Base-by-base conservation (phyloP, 2,113 vertebrate species). In the Sebastes schlegelii region DNA sequence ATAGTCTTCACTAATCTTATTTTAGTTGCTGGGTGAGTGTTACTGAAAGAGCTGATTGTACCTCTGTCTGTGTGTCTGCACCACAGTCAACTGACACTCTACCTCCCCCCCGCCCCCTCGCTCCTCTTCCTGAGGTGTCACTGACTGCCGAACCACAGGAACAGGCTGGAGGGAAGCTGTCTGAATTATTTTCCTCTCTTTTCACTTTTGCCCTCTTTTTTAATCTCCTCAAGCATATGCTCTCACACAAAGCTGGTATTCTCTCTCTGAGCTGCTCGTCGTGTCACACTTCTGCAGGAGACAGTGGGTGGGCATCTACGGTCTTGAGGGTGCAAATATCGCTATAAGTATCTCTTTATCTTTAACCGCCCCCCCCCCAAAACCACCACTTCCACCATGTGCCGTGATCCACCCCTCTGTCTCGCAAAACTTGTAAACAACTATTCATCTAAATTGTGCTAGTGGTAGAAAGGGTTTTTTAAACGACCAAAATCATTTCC, bases 201-300 rank as follows among this genome's bases (percentile, higher is more conserved):
- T 82, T 89, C 77, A 79, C 62, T 85, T 82, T 84, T 89, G 75
- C 86, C 86, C 74, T 73, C 51, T 23, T 89, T 82, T 84, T 87
- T 77, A 55, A 79, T 63, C 58, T 85, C 89, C 89, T 75, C 65
- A 10, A 90, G 89, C 89, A 54, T 77, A 85, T 84, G 64, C 63
- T 74, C 75, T 64, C 43, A 82, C 49, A 94, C 91, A 93, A 92
- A 90, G 90, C 74, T 65, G 69, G 19, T 76, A 92, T 92, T 92
- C 82, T 88, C 62, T 79, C 16, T 46, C 65, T 57, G 66, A 72
- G 64, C 85, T 82, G 61, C 86, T 74, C 85, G 66, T 89, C 23
- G 80, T 88, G 88, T 93, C 92, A 94, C 91, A 91, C 89, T 91
- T 84, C 61, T 79, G 61, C 79, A 92, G 83, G 66, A 91, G 92